Conservation (phyloP, 2,888 invertebrate genomes). For the Chironomus riparius region DNA sequence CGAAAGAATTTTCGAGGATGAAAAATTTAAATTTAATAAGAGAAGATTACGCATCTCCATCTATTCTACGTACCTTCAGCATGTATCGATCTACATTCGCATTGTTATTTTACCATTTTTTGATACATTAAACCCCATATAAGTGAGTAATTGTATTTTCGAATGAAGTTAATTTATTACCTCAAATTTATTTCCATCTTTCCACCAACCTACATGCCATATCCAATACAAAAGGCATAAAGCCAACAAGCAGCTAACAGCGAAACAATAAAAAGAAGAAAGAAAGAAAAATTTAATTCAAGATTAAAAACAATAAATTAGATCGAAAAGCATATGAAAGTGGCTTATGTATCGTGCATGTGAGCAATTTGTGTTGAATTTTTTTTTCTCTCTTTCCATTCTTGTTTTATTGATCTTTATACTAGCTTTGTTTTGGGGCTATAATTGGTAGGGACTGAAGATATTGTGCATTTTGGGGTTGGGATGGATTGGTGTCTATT, state of each 20-base stretch:
- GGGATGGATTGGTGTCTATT: no score
- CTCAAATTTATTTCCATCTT: constrained; percentile 15
- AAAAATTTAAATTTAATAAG: constrained; percentile 2
- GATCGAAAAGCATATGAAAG: constrained; percentile 22
- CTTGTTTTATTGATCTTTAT: no score
- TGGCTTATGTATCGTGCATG: not conserved
- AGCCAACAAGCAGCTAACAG: not conserved
- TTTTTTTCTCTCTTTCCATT: not conserved
- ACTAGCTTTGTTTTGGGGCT: no score
- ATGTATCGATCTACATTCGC: not conserved
- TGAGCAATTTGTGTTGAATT: not conserved
- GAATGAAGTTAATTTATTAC: constrained; percentile 23
- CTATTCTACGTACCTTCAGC: not conserved
- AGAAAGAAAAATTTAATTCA: constrained; percentile 21
- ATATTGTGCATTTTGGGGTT: no score
- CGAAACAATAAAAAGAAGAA: not conserved
- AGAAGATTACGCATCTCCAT: not conserved
- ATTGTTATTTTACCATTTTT: not conserved
- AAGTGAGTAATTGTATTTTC: constrained; percentile 25
- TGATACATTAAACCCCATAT: constrained; percentile 19
- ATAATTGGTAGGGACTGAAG: no score
- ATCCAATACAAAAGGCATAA: not conserved
- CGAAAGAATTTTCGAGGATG: not conserved
- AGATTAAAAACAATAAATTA: constrained; percentile 28
- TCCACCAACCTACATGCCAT: not conserved